phyloP scores from a whole-genome alignment of 2,113 vertebrate species.

The Strix aluco region DNA sequence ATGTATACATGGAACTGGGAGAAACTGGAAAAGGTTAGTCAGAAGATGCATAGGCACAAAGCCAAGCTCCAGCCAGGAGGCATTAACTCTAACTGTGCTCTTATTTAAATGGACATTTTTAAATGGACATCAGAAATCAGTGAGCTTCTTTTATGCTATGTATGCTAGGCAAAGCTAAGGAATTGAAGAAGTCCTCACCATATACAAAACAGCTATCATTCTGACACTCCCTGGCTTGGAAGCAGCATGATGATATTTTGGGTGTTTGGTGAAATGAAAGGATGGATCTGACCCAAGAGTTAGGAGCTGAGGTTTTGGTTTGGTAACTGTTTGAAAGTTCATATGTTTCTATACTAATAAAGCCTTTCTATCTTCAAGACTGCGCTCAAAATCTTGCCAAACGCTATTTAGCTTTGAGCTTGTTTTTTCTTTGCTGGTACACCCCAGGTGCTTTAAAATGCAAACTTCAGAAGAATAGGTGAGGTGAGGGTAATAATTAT shows the following conservation, averaged over 20 bases:
- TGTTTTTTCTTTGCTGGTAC: neutral
- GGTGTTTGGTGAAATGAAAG: neutral
- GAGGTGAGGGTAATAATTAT: neutral
- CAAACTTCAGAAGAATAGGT: neutral
- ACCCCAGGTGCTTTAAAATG: neutral
- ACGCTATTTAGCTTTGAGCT: neutral
- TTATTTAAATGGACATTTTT: neutral
- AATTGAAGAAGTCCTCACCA: neutral
- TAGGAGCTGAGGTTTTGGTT: neutral
- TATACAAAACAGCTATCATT: neutral
- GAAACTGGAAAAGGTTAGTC: neutral
- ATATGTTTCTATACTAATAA: neutral
- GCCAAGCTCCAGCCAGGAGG: neutral
- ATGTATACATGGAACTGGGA: neutral
- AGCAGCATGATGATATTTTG: neutral
- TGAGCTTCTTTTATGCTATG: neutral
- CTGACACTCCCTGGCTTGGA: neutral
- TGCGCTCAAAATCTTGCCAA: neutral
- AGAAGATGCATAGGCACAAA: neutral
- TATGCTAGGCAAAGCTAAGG: neutral
- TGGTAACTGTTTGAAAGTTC: neutral
- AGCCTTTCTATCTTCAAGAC: neutral
- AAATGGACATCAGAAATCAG: neutral
- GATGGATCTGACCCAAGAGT: neutral
- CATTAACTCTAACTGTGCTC: neutral